Evolutionary conservation across 1,140 invertebrate species (phyloP), one percentile per base, ranked within the genome.

Genomic region (Aphelenchoides fujianensis): DNA sequence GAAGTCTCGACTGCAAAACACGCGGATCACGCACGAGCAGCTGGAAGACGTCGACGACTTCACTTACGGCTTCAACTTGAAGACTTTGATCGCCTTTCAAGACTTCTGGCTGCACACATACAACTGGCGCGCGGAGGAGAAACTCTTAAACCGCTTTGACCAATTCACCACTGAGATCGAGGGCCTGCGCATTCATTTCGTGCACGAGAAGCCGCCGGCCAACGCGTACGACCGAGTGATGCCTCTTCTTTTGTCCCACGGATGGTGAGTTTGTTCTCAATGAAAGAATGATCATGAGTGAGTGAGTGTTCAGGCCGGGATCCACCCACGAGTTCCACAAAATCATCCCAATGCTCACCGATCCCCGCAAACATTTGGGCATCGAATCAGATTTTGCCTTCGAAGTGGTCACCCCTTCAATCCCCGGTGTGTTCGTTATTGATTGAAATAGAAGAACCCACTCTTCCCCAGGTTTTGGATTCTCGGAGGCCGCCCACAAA

Each of bases 351-450:
- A 67, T 90, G 2, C 85, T 92, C 0, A 90, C 88, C 0, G 88
- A 86, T 0, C 86, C 88, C 2, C 87, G 90, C 7, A 92, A 95
- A 84, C 84, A 86, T 57, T 7, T 79, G 12, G 41, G 87, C 5
- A 85, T 87, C 53, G 86, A 90, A 73, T n/a, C n/a, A n/a, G n/a
- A n/a, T n/a, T 89, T 91, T 76, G 90, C 90, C 0, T 90, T 93
- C 76, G 91, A 93, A 85, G 85, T 93, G 0, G 88, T 94, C 23
- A 88, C 88, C 3, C 91, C 91, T 1, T 92, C 91, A 41, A 85
- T 93, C 57, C 92, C 92, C 3, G 92, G 92, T 5, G n/a, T n/a
- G n/a, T n/a, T n/a, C n/a, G n/a, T n/a, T n/a, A n/a, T n/a, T n/a
- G n/a, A n/a, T n/a, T n/a, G n/a, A n/a, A n/a, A n/a, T n/a, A n/a